Conservation (phyloP, 1,140 invertebrate genomes). For the Cyphomyrmex costatus region DNA sequence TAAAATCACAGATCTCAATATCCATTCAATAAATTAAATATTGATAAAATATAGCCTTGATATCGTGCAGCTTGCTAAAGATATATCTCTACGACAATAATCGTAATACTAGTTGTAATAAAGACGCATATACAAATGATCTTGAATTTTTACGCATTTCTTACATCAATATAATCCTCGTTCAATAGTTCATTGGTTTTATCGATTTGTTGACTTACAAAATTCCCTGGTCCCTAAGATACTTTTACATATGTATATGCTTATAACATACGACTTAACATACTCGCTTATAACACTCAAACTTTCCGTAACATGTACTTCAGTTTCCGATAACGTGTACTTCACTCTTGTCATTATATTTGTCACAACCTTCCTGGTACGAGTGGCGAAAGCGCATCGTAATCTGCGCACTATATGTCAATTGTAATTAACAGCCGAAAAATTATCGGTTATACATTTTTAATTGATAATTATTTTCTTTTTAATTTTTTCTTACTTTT, state of each 20-base stretch:
- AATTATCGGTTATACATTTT: neutral
- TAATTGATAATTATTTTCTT: neutral
- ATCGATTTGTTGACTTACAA: neutral
- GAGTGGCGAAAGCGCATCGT: slow-evolving; percentile 9
- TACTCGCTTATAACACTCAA: neutral
- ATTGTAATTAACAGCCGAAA: neutral
- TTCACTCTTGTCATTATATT: neutral
- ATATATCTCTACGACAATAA: neutral
- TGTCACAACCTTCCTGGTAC: slow-evolving; percentile 21
- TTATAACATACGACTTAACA: neutral
- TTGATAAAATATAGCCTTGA: neutral
- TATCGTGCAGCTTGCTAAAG: neutral
- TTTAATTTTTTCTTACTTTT: neutral
- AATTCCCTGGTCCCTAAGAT: slow-evolving; percentile 27
- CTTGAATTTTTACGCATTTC: neutral
- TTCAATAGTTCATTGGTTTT: neutral
- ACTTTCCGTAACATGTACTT: neutral
- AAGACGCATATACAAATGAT: slow-evolving; percentile 19
- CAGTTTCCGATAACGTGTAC: neutral
- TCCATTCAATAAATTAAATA: neutral
- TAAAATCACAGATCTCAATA: neutral
- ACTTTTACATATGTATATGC: neutral
- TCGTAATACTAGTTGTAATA: neutral
- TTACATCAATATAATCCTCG: neutral
- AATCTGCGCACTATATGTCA: neutral